These are phyloP conservation scores for Bolinopsis microptera DNA, from an alignment of 37 sponge, comb jelly and placozoan genomes.

Conservation along the genomic window DNA sequence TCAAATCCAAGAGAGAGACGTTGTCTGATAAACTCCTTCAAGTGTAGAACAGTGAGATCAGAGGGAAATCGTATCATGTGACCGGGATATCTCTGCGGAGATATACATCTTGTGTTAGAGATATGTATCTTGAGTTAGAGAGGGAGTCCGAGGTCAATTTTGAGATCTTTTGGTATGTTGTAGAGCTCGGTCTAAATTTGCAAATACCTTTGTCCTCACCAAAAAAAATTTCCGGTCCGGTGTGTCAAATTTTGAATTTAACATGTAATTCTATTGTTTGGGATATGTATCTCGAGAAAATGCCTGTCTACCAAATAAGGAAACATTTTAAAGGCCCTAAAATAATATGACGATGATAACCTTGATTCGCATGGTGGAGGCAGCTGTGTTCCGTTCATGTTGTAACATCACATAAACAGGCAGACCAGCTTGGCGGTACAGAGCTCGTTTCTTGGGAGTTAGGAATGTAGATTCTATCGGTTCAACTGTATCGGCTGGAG, in stretches of 20 bases:
- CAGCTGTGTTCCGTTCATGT: conserved; percentile 7
- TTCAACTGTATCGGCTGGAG: background rate
- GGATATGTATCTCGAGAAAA: too few species aligned
- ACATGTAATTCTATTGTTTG: too few species aligned
- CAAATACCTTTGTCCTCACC: too few species aligned
- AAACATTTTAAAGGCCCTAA: too few species aligned
- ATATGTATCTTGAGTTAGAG: background rate
- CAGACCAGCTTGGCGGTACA: conserved; percentile 5
- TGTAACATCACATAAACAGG: conserved; percentile 7
- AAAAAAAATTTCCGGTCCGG: too few species aligned
- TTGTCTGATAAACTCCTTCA: conserved; percentile 25
- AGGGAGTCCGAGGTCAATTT: too few species aligned
- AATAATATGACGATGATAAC: too few species aligned
- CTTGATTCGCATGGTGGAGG: conserved; percentile 36
- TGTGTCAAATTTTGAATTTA: too few species aligned
- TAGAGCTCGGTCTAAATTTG: too few species aligned
- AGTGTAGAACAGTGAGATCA: conserved; percentile 10
- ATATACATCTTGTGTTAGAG: background rate
- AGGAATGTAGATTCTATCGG: background rate
- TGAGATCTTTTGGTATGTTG: too few species aligned
- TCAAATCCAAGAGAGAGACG: background rate
- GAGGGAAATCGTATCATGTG: conserved; percentile 55
- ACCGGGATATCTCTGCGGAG: conserved; percentile 28
- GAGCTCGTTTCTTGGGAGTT: conserved; percentile 1
- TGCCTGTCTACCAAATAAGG: too few species aligned